Evolutionary conservation across 2,888 invertebrate species (phyloP).

Genomic region (Leptopilina drosophilae): DNA sequence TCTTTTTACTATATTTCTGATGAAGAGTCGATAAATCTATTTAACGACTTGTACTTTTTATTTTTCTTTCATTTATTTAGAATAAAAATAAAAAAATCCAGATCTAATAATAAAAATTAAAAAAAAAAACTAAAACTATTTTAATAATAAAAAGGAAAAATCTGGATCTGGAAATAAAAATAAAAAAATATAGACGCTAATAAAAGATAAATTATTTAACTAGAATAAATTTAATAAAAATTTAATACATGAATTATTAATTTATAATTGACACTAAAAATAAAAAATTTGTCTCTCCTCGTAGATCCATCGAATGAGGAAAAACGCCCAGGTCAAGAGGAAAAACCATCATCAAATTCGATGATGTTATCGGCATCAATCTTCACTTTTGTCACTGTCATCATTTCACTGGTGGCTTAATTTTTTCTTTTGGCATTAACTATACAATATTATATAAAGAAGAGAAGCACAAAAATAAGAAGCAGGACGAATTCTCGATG

Average conservation of each 20-base stretch:
- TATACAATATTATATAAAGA: neutral
- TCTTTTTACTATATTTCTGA: too few species aligned
- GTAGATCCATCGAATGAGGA: conserved; percentile 59
- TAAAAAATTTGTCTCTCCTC: conserved; percentile 38
- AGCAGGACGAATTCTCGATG: conserved; percentile 55
- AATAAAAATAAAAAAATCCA: too few species aligned
- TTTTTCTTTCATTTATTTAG: too few species aligned
- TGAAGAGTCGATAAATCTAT: too few species aligned
- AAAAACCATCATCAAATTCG: conserved; percentile 48
- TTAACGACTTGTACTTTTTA: too few species aligned
- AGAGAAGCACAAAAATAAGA: conserved; percentile 34
- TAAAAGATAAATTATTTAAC: neutral
- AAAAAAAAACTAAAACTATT: neutral
- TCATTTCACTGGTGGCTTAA: conserved; percentile 61
- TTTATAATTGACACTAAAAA: neutral
- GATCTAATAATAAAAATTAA: neutral
- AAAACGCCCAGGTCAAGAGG: conserved; percentile 47
- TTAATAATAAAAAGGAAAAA: neutral
- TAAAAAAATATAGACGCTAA: too few species aligned
- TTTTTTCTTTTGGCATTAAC: conserved; percentile 46
- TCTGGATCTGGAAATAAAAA: too few species aligned
- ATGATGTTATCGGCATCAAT: conserved; percentile 50
- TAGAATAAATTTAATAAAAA: too few species aligned
- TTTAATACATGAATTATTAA: too few species aligned
- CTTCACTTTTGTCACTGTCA: conserved; percentile 48